These are phyloP conservation scores for Apostichopus japonicus DNA, from an alignment of 35 echinoderm and acorn worm genomes.

Conservation along the genomic window DNA sequence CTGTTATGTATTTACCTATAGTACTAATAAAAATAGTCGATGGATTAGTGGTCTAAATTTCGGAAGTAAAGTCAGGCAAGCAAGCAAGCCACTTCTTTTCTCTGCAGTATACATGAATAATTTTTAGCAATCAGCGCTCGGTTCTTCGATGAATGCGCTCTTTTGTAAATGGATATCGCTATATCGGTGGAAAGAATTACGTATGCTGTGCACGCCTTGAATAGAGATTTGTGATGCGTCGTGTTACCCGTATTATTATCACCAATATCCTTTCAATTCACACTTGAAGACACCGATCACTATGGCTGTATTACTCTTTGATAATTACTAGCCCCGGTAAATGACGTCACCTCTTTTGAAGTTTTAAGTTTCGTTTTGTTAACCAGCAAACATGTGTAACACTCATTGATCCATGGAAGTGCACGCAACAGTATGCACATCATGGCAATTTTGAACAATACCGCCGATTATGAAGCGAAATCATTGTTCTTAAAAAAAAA, in stretches of 20 bases:
- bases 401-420: too few relatives aligned
- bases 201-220: not conserved
- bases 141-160: not conserved
- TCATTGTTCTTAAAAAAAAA: too few relatives aligned
- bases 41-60: not conserved
- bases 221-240: not conserved
- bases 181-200: not conserved
- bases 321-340: not conserved
- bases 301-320: not conserved
- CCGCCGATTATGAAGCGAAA: too few relatives aligned
- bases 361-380: not conserved
- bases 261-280: not conserved
- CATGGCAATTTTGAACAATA: too few relatives aligned
- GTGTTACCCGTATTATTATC: not conserved
- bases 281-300: not conserved
- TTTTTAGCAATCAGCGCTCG: too few relatives aligned
- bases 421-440: too few relatives aligned
- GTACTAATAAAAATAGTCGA: not conserved
- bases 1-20: not conserved
- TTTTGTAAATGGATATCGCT: not conserved
- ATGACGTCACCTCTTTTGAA: not conserved
- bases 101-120: too few relatives aligned
- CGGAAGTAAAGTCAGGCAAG: not conserved
- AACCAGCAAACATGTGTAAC: not conserved
- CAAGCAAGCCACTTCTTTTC: too few relatives aligned